Percentiles rank a stretch among this genome's conserved stretches.
Evolutionary conservation across 2,888 invertebrate genomes (phyloP).

Genomic region (Nomada fabriciana): DNA sequence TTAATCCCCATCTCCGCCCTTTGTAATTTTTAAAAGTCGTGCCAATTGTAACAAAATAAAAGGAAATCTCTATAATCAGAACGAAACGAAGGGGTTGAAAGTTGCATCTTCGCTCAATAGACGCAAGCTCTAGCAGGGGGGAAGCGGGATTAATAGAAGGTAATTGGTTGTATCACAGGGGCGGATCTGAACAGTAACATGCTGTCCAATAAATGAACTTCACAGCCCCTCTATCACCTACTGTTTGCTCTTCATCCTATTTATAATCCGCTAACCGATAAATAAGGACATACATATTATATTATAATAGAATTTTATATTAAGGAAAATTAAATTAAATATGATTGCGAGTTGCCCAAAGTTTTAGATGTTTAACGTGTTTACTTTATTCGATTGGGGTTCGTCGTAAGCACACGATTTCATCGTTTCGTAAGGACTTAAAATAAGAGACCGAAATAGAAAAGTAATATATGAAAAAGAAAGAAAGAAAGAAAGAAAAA

Average conservation of each 20-base stretch:
- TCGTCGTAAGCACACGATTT: no score
- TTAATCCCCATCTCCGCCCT: no score
- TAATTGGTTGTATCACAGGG: slow-evolving; percentile 27
- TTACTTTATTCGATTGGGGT: no score
- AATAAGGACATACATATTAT: background rate
- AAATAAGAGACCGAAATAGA: no score
- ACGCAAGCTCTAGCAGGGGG: background rate
- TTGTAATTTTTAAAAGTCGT: no score
- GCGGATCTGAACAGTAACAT: background rate
- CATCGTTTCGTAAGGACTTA: no score
- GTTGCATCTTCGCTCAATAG: background rate
- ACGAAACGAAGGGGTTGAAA: background rate
- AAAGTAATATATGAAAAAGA: no score
- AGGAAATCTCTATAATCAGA: background rate
- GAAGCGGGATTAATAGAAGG: slow-evolving; percentile 19
- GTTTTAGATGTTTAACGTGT: no score
- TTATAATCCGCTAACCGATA: background rate
- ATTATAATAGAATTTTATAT: no score
- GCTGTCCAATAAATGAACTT: slow-evolving; percentile 16
- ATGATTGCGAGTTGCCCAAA: no score
- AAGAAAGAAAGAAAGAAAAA: no score
- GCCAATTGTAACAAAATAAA: background rate
- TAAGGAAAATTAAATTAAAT: no score
- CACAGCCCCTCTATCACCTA: background rate
- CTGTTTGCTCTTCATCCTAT: background rate